phyloP scores from a whole-genome alignment of 2,888 invertebrate genomes.

The Onthophagus sagittarius region DNA sequence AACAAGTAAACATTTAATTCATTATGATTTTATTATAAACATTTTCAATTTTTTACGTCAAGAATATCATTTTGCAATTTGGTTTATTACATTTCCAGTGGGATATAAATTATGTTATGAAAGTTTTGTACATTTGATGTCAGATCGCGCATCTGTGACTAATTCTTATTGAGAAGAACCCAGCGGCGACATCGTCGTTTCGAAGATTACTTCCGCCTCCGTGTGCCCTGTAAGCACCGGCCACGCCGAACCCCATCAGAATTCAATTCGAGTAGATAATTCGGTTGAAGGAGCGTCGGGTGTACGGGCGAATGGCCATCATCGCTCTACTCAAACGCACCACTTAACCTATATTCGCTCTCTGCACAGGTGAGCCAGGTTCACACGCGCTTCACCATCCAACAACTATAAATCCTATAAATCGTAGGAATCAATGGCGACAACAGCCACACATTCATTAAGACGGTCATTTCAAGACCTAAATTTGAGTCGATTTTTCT shows the following conservation, averaged over 20 bases:
- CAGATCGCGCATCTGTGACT: too few relatives aligned
- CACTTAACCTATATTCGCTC: not conserved
- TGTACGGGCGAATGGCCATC: not conserved
- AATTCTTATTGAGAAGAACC: too few relatives aligned
- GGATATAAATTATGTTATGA: too few relatives aligned
- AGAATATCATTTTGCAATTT: too few relatives aligned
- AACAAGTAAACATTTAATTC: too few relatives aligned
- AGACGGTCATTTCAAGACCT: too few relatives aligned
- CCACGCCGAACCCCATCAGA: not conserved
- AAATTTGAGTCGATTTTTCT: too few relatives aligned
- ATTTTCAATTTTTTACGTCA: too few relatives aligned
- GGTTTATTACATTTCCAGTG: too few relatives aligned
- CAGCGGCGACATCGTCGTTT: not conserved
- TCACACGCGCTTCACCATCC: not conserved
- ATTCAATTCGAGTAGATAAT: not conserved
- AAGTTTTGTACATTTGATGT: too few relatives aligned
- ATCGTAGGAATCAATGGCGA: not conserved
- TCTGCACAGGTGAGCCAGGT: not conserved
- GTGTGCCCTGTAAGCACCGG: not conserved
- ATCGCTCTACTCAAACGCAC: not conserved
- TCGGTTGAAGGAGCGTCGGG: not conserved
- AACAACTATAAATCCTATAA: too few relatives aligned
- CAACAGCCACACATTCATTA: not conserved
- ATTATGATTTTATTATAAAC: too few relatives aligned
- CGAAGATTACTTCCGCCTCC: not conserved